These are phyloP conservation scores for Edolisoma coerulescens DNA, from an alignment of 2,113 vertebrate genomes.

Conservation along the genomic window DNA sequence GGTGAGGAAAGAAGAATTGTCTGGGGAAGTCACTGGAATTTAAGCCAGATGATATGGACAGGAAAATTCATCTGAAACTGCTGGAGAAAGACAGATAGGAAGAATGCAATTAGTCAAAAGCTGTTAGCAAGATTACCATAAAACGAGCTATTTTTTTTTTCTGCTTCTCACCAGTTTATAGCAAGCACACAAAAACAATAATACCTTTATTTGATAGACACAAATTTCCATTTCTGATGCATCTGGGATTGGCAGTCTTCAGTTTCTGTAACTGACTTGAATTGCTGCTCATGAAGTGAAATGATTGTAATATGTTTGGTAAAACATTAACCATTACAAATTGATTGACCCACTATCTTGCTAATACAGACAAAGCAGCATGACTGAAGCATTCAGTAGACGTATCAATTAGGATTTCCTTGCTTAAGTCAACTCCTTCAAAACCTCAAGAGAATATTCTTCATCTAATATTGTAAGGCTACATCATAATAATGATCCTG, in stretches of 20 bases:
- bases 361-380: neutral
- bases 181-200: rapidly evolving
- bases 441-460: neutral
- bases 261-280: neutral
- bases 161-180: neutral
- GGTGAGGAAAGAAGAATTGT: neutral
- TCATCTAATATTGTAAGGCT: neutral
- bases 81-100: neutral
- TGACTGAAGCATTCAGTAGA: neutral
- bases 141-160: neutral
- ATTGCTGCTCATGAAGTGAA: neutral
- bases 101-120: neutral
- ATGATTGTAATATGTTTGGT: neutral
- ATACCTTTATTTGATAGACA: neutral
- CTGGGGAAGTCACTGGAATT: neutral
- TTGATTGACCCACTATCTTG: neutral
- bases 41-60: neutral
- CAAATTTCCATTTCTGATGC: neutral
- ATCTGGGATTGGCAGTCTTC: neutral
- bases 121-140: neutral
- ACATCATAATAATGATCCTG: neutral
- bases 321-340: neutral
- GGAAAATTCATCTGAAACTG: neutral
- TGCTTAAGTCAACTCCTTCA: neutral
- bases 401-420: neutral